Base-by-base conservation (phyloP, 2,888 invertebrate species). In the Spisula solida region DNA sequence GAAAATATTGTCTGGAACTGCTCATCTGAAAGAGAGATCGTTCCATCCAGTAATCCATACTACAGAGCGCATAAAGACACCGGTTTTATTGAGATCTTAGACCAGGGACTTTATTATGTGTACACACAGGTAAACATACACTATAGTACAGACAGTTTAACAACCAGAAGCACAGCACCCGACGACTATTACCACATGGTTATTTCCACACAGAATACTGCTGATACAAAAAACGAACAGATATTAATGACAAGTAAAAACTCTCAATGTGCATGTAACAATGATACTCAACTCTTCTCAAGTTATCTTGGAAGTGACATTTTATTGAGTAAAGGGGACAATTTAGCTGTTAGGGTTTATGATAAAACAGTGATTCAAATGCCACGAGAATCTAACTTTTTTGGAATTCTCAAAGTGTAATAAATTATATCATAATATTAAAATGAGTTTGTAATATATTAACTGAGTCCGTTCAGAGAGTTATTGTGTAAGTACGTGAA, bases 301-400 rank as follows among this genome's bases (percentile, higher is more conserved):
- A 66, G 60, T 66, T 66, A 66, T 66, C 60, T 66, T 66, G 60
- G 60, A 25, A 66, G 60, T 66, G 60, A 66, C 60, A 4, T 66
- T 6, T 25, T 25, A 12, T 66, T 66, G 6, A 10, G n/a, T 25
- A 25, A 25, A 66, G 60, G 60, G 2, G n/a, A n/a, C 0, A 66
- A 66, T n/a, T 25, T 66, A 25, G 60, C 60, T 8, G 60, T 66
- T 10, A 66, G 25, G 25, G 60, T 66, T 10, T 25, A 25, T 66
- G 60, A 66, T 4, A 10, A 66, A 5, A 25, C 25, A 25, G 10
- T 25, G n/a, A 5, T 25, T 0, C 10, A 20, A n/a, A 66, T 66
- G 60, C n/a, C 20, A 4, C 25, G 25, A 2, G 60, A 66, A 10
- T 66, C 60, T 0, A 66, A 25, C 25, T 25, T 66, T 25, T 25